phyloP scores from a whole-genome alignment of 2,888 invertebrate genomes.

The Autographa pulchrina region DNA sequence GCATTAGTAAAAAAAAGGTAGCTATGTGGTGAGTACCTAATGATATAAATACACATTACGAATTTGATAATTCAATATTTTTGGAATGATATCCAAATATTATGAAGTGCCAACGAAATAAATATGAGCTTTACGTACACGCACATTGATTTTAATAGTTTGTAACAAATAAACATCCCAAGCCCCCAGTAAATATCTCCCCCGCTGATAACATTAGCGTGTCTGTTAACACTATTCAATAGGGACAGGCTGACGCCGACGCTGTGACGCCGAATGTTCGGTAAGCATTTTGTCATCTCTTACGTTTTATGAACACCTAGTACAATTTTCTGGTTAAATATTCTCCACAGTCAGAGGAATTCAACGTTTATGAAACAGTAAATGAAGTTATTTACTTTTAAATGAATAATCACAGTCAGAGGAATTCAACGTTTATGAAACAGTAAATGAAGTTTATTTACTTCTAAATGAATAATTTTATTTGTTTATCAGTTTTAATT shows the following conservation, averaged over 20 bases:
- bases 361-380: no score
- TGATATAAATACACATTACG: no score
- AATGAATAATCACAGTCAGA: constrained; percentile 31
- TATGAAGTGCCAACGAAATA: no score
- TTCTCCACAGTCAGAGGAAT: constrained; percentile 38
- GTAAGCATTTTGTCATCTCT: constrained; percentile 16
- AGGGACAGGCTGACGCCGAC: constrained; percentile 35
- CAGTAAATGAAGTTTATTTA: no score
- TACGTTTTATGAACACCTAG: constrained; percentile 45
- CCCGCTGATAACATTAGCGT: constrained; percentile 47
- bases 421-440: no score
- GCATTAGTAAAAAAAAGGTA: no score
- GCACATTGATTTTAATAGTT: constrained; percentile 23
- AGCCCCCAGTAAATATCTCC: constrained; percentile 41
- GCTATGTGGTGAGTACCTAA: no score
- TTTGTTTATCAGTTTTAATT: no score
- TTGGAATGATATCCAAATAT: no score
- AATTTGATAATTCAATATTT: no score
- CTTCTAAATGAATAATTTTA: no score
- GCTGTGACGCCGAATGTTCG: constrained; percentile 43
- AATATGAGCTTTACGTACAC: neutral
- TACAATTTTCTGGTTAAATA: constrained; percentile 55
- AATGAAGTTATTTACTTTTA: no score
- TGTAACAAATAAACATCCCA: constrained; percentile 61
- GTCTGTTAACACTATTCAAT: constrained; percentile 40